phyloP scores from a whole-genome alignment of 2,888 invertebrate species.

The Drosophila barbarae region DNA sequence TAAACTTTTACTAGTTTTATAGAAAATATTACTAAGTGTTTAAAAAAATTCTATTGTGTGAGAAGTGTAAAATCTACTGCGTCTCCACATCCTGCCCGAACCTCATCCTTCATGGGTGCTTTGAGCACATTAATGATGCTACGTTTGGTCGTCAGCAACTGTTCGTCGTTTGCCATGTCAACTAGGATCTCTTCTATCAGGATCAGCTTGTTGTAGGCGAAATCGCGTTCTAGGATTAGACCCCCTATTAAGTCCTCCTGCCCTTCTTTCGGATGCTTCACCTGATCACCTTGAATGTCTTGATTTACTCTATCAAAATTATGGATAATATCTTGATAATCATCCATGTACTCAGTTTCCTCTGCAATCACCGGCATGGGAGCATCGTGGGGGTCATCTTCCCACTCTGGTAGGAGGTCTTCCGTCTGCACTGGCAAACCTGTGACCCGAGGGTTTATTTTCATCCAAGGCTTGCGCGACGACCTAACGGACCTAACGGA shows the following conservation, averaged over 20 bases:
- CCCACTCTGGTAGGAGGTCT: no score
- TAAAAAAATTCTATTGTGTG: background rate
- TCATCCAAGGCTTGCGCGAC: no score
- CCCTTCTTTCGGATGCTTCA: background rate
- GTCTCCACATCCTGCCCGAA: background rate
- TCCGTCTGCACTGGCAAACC: no score
- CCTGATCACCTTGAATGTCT: no score
- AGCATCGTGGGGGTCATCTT: background rate
- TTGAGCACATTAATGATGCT: background rate
- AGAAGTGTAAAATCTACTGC: background rate
- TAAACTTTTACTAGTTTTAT: background rate
- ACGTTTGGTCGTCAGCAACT: fast-evolving
- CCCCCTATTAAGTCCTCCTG: background rate
- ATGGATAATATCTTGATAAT: no score
- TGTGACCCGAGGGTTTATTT: no score
- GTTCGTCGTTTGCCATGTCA: fast-evolving
- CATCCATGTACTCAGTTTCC: background rate
- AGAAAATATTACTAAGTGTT: background rate
- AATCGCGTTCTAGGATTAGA: background rate
- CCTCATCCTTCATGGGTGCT: background rate
- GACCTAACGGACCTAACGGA: no score
- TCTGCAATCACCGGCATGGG: background rate
- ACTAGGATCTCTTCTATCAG: background rate
- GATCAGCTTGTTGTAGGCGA: background rate
- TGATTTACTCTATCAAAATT: no score